Base-by-base conservation (phyloP, 2,113 vertebrate species). In the Platanista minor region DNA sequence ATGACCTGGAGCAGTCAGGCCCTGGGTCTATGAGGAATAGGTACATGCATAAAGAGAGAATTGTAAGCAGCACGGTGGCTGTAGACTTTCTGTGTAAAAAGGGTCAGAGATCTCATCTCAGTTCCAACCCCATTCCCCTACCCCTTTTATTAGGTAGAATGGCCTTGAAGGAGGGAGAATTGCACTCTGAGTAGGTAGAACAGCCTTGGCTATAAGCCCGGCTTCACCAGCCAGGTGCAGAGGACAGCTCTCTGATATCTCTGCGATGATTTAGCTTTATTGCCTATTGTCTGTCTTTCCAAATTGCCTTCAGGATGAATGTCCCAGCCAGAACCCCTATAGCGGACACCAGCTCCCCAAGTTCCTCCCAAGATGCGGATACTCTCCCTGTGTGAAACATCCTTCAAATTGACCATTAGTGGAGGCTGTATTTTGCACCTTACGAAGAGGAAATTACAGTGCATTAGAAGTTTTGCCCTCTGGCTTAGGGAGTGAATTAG, bases 231-330 rank as follows among this genome's bases (percentile, higher is more conserved):
- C 84, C 41, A n/a, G 85, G 74, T 49, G 13, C 54, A 49, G 46
- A 94, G 91, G 88, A 95, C 94, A 96, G 88, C 89, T 94, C 96
- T 97, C 91, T 61, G 91, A 83, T 67, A 64, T 94, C 94, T 96
- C 95, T 27, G 29, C 71, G 88, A 71, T 97, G 93, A 97, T 96
- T 96, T 96, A 97, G 67, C 62, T 96, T 97, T 97, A 98, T 96
- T 97, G 95, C 77, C 87, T 94, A 87, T 97, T 97, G 92, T 97
- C 92, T 96, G 43, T 82, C 46, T 92, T 87, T 95, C 78, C 96
- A 98, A 97, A 96, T 97, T 97, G 97, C 95, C 92, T 97, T 96
- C 77, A 91, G 96, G 92, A 97, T 96, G 67, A 64, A 62, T 95
- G 80, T 96, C 77, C 72, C 94, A 90, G 46, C 74, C 64, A 71